Percentiles rank a stretch among this genome's conserved stretches.
phyloP scores from a whole-genome alignment of 2,797 vertebrate species.

The Chromobotia macracanthus region DNA sequence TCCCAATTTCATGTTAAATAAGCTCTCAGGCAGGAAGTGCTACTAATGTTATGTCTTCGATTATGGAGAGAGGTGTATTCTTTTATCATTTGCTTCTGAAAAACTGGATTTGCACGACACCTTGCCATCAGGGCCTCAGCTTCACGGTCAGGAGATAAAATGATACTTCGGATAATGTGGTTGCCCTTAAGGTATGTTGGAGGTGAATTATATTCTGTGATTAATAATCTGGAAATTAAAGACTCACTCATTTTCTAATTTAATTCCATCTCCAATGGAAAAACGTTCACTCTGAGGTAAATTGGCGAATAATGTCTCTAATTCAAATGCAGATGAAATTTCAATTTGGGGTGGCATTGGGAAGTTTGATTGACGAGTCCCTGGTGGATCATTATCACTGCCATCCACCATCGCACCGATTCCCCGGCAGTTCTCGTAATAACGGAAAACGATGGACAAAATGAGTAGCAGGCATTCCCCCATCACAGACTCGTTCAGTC shows the following conservation, averaged over 20 bases:
- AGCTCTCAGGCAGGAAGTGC: slow-evolving; percentile 83
- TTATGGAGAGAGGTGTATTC: slow-evolving; percentile 83
- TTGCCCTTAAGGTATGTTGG: slow-evolving; percentile 99
- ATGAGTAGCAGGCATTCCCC: slow-evolving; percentile 77
- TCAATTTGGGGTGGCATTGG: slow-evolving; percentile 93
- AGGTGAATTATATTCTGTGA: slow-evolving; percentile 99
- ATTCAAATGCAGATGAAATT: slow-evolving; percentile 99
- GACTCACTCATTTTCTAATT: slow-evolving; percentile 99
- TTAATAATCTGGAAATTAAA: slow-evolving; percentile 99
- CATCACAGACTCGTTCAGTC: slow-evolving; percentile 78
- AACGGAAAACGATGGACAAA: slow-evolving; percentile 92
- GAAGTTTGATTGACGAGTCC: slow-evolving; percentile 95
- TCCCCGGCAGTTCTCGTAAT: slow-evolving; percentile 98
- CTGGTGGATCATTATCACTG: slow-evolving; percentile 97
- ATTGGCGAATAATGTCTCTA: slow-evolving; percentile 99
- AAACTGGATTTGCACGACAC: slow-evolving; percentile 96
- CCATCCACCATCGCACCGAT: slow-evolving; percentile 96
- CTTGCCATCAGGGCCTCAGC: slow-evolving; percentile 89
- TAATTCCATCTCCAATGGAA: slow-evolving; percentile 99
- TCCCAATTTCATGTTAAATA: slow-evolving; percentile 89
- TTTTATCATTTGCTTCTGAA: slow-evolving; percentile 85
- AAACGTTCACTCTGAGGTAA: slow-evolving; percentile 99
- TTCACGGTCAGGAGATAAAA: slow-evolving; percentile 97
- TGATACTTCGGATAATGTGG: slow-evolving; percentile 99
- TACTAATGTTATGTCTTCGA: slow-evolving; percentile 86